Conservation (phyloP, 2,113 vertebrate species). For the Felis catus region F.catus_Fca126_mat1.0 CM031424.1:17753501-17754000, state of each 20-base stretch:
- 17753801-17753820: not conserved
- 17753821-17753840: not conserved
- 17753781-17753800: not conserved
- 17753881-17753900: conserved; percentile 49
- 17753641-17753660: not conserved
- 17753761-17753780: not conserved
- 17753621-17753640: conserved; percentile 34
- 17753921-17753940: conserved; percentile 41
- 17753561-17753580: not conserved
- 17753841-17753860: not conserved
- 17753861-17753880: conserved; percentile 41
- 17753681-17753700: conserved; percentile 19
- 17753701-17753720: conserved; percentile 39
- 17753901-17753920: conserved; percentile 41
- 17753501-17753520: not conserved
- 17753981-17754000: conserved; percentile 67
- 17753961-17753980: conserved; percentile 59
- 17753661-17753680: conserved; percentile 17
- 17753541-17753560: not conserved
- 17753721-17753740: conserved; percentile 42
- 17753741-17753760: conserved; percentile 44
- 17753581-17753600: not conserved
- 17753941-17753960: conserved; percentile 66
- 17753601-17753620: not conserved
- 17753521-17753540: conserved; percentile 23